Evolutionary conservation across 2,797 vertebrate genomes (phyloP), one percentile per base, ranked within the genome.

Genomic region (Myripristis jacobus): DNA sequence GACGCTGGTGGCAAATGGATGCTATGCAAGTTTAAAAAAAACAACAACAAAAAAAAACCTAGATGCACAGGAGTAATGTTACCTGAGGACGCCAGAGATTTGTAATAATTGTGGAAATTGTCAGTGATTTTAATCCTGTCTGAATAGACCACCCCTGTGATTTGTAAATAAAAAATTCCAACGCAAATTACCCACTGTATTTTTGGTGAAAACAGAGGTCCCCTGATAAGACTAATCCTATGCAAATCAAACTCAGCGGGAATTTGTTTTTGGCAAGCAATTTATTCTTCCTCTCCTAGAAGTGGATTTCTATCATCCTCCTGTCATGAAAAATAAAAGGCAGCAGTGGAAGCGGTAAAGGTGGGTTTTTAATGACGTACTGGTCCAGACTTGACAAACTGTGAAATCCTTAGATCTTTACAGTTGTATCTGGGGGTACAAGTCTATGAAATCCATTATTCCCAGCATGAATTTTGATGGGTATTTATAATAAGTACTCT

Each of bases 21-120:
- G 29, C 19, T 59, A n/a, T n/a, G n/a, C n/a, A n/a, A n/a, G n/a
- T 24, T 46, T 41, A 56, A 5, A 59, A 59, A 31, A 71, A 56
- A 7, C n/a, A n/a, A n/a, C n/a, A n/a, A n/a, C 55, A 18, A 29
- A 6, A 29, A 51, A 56, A 31, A 36, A 8, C 34, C 29, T 44
- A 29, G 7, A 44, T 31, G 0, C 31, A 53, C 25, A 48, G 65
- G 44, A 34, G 55, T 46, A 61, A 22, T 61, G 1, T 43, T 31
- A 56, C 51, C 22, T 54, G 34, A 51, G 25, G 15, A 70, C 58
- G 59, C 36, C 41, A 9, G 21, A n/a, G 47, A 64, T n/a, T 3
- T 69, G 46, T 4, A 70, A 43, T 50, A 57, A 60, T 11, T 41
- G 43, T 8, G 63, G 53, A 73, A 10, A 36, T 9, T 7, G 34